Evolutionary conservation across 2,888 invertebrate species (phyloP), one percentile per base, ranked within the genome.

Genomic region (Erebia ligea): DNA sequence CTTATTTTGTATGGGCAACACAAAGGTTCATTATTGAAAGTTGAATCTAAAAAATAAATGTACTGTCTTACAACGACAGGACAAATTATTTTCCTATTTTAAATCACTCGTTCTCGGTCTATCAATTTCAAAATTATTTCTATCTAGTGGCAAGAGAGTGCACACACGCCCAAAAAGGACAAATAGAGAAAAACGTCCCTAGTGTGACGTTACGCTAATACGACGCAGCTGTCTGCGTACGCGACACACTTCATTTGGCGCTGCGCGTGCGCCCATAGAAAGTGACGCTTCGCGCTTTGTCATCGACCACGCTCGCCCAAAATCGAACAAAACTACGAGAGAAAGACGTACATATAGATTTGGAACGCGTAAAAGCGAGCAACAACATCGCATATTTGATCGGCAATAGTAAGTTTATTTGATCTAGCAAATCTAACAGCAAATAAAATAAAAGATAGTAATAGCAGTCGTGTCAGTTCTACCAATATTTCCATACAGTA

Each of bases 221-320:
- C 58, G 48, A 58, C 84, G 86, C 91, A 91, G 89, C 90, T 91
- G 91, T 88, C 90, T 86, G 84, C 82, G 84, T 65, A 75, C 85
- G 87, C 91, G 91, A 91, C 92, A 92, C 92, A 92, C 92, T 92
- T 90, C 91, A 91, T 90, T 91, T 90, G 89, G 82, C 84, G 82
- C 78, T 88, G 87, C 91, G 90, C 92, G 88, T 89, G 91, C 89
- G 87, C 85, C 83, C 81, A 85, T 90, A 91, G 91, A 93, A 91
- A 92, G 91, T 91, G 84, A 89, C 88, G 87, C 86, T 42, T 42
- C 61, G 11, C 19, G 42, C 45, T 88, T 86, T 89, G 87, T 89
- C 87, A 87, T 87, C 86, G 80, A 78, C 82, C 80, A 80, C 81
- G 80, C 79, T 84, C 82, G 81, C 86, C 90, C 85, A 87, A 91